A percentile compares a stretch with the other conserved stretches of the same genome.
phyloP scores from a whole-genome alignment of 2,113 vertebrate species.

The Alces alces region DNA sequence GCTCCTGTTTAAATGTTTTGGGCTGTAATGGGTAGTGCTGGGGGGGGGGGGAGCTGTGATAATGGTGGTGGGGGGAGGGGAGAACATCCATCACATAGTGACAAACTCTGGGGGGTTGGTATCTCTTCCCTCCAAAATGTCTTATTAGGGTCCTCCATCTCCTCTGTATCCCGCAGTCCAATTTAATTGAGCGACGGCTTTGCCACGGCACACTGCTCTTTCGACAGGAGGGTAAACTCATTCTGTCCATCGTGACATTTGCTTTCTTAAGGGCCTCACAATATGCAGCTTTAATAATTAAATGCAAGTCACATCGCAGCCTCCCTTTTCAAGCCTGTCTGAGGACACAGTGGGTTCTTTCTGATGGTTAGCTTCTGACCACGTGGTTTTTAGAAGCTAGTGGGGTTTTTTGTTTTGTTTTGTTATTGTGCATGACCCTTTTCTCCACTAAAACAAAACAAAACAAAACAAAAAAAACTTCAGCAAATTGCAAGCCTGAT shows the following conservation, averaged over 20 bases:
- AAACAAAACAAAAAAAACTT: neutral
- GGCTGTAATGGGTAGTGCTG: neutral
- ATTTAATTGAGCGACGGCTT: constrained; percentile 75
- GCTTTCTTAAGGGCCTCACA: constrained; percentile 35
- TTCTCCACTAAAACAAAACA: neutral
- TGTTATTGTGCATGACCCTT: neutral
- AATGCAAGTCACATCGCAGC: constrained; percentile 34
- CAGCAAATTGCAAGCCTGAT: neutral
- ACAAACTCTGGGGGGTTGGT: neutral
- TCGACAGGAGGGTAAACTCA: constrained; percentile 72
- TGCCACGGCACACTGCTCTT: constrained; percentile 66
- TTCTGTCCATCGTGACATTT: constrained; percentile 69
- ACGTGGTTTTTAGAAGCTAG: neutral
- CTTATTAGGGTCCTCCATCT: constrained; percentile 70
- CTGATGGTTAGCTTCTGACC: neutral
- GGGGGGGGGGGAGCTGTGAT: neutral
- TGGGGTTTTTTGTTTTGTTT: neutral
- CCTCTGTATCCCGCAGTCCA: constrained; percentile 52
- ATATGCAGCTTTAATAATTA: constrained; percentile 46
- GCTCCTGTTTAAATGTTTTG: neutral
- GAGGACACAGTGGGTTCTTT: neutral
- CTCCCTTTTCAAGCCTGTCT: constrained; percentile 42
- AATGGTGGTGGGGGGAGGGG: neutral
- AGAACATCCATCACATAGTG: constrained; percentile 22
- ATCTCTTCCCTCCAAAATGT: constrained; percentile 46